These are phyloP conservation scores for Gila robusta DNA, from an alignment of 2,797 vertebrate species.

Conservation along the genomic window DNA sequence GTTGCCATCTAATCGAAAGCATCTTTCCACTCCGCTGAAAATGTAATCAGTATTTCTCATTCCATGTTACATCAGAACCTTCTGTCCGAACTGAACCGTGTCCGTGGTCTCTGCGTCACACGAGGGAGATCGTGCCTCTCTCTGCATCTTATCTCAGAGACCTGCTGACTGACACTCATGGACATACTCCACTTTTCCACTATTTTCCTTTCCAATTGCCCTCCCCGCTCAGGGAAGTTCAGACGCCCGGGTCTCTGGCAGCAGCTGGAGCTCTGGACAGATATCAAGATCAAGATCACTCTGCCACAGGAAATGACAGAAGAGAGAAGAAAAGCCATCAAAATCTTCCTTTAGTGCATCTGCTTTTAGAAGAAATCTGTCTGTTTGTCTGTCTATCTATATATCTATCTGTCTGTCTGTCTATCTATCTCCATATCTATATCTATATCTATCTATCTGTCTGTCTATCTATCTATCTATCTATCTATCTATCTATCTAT, in stretches of 20 bases:
- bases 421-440: background rate
- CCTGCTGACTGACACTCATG: background rate
- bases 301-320: background rate
- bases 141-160: background rate
- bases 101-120: background rate
- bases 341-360: background rate
- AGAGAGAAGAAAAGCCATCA: slow-evolving; percentile 2
- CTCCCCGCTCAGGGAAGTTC: background rate
- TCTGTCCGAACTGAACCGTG: background rate
- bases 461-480: background rate
- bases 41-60: background rate
- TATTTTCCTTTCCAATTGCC: slow-evolving; percentile 2
- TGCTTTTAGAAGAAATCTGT: background rate
- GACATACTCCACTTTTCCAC: background rate
- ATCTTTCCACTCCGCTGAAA: background rate
- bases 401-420: background rate
- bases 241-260: background rate
- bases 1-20: background rate
- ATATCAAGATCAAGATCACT: background rate
- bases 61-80: background rate
- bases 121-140: background rate
- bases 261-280: slow-evolving; percentile 11
- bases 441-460: background rate
- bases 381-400: background rate
- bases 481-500: background rate